Percentiles rank a stretch among this genome's conserved stretches.
These are phyloP conservation scores for Microcebus jonahi DNA, from an alignment of 2,113 vertebrate genomes.

Conservation along the genomic window DNA sequence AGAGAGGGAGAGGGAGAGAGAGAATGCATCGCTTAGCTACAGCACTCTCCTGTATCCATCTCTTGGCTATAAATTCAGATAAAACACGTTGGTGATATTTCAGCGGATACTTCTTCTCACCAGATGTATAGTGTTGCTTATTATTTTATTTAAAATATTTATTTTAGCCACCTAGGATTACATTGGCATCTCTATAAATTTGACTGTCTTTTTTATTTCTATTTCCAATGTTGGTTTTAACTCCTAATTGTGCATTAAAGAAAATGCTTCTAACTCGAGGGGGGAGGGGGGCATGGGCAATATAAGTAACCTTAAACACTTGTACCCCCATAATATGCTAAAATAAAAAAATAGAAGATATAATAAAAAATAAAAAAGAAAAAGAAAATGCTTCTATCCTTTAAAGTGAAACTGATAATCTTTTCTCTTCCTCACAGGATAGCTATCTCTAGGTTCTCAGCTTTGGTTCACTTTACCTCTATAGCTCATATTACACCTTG, in stretches of 20 bases:
- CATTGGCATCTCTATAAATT: background rate
- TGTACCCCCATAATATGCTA: no score
- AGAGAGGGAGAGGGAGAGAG: background rate
- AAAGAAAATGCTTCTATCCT: background rate
- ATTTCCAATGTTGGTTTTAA: background rate
- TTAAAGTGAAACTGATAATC: background rate
- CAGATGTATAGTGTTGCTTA: background rate
- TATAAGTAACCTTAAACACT: no score
- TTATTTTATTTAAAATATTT: slow-evolving; percentile 3
- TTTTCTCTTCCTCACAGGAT: background rate
- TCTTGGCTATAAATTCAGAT: background rate
- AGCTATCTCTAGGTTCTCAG: background rate
- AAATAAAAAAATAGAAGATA: no score
- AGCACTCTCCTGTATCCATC: background rate
- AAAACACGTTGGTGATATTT: background rate
- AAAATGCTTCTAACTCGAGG: background rate
- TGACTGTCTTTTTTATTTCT: background rate
- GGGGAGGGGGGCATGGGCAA: no score
- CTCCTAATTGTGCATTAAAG: background rate
- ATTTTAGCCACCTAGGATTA: background rate
- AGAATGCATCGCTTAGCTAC: background rate
- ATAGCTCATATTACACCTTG: background rate
- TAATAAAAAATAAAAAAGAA: no score
- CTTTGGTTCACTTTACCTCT: background rate
- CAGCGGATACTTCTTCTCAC: background rate